Evolutionary conservation across 1,140 invertebrate genomes (phyloP).

Genomic region (Zaprionus davidi): DNA sequence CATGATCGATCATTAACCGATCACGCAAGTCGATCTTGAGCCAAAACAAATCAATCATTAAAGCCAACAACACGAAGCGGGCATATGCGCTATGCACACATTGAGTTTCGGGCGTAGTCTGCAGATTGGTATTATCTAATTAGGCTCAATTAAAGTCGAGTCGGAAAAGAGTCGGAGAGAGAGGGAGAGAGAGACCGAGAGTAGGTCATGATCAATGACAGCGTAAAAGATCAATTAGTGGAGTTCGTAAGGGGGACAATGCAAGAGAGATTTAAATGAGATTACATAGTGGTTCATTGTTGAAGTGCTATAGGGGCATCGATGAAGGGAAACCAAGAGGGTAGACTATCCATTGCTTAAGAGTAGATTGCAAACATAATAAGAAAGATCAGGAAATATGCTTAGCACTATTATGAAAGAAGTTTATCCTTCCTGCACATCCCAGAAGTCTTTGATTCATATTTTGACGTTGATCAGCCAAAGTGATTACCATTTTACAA

Average conservation of each 20-base stretch:
- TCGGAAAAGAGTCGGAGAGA: background rate
- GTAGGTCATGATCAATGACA: slow-evolving; percentile 25
- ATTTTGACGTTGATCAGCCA: no score
- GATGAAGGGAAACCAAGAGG: background rate
- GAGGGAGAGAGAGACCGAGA: background rate
- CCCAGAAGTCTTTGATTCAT: no score
- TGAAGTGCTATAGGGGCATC: background rate
- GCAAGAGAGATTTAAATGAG: slow-evolving; percentile 1
- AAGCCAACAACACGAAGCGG: slow-evolving; percentile 1
- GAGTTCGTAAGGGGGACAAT: background rate
- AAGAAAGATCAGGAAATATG: no score
- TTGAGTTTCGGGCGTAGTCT: slow-evolving; percentile 21
- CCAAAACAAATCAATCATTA: slow-evolving; percentile 43
- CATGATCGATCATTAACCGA: slow-evolving; percentile 46
- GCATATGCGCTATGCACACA: background rate
- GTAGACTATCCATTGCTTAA: no score
- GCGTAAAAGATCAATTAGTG: background rate
- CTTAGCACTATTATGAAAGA: no score
- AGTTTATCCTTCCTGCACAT: no score
- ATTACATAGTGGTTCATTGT: background rate
- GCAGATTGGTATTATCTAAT: slow-evolving; percentile 28
- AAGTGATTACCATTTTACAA: no score
- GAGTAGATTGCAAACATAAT: no score
- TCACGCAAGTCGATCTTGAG: slow-evolving; percentile 35
- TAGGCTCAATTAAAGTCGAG: background rate